Base-by-base conservation (phyloP, 2,888 invertebrate genomes). In the Scaptomyza flava region DNA sequence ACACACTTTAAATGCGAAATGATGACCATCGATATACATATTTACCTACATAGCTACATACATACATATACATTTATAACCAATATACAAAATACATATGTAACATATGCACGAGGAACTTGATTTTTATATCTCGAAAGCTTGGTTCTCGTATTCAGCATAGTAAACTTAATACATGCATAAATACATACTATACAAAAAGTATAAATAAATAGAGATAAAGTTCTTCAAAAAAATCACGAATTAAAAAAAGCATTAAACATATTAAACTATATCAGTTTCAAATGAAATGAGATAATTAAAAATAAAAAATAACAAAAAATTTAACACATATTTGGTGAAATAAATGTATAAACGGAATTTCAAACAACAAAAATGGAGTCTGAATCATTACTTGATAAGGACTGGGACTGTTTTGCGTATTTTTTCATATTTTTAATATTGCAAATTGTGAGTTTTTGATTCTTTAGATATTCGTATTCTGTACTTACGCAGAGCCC, bases 341-440 rank as follows among this genome's bases (percentile, higher is more conserved):
- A 91, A 90, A 90, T 90, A 90, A 90, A 90, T 90, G 90, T 90
- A 90, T 89, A 90, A 90, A 90, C 79, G 78, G 77, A 90, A 90
- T 84, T 89, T 72, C 76, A 82, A 87, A 67, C 75, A 77, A 62
- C 47, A 30, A 45, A 27, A 7, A 54, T 34, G 9, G 8, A 8
- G 43, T 53, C n/a, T 57, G 6, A 30, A 23, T 38, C n/a, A 34
- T 62, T 50, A 27, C 58, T 42, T 50, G 11, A 5, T 27, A 31
- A 11, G 7, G 23, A 23, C 23, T 7, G n/a, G 3, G 33, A 17
- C n/a, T 4, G 3, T 23, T 23, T 23, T 4, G 23, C 3, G 23
- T 3, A 5, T n/a, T 2, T 34, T 36, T 12, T 30, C 12, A 11
- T 3, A 11, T 6, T n/a, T 33, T 12, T 7, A 11, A n/a, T 14